Base-by-base conservation (phyloP, 2,888 invertebrate genomes). In the Leptinotarsa peninsularis region DNA sequence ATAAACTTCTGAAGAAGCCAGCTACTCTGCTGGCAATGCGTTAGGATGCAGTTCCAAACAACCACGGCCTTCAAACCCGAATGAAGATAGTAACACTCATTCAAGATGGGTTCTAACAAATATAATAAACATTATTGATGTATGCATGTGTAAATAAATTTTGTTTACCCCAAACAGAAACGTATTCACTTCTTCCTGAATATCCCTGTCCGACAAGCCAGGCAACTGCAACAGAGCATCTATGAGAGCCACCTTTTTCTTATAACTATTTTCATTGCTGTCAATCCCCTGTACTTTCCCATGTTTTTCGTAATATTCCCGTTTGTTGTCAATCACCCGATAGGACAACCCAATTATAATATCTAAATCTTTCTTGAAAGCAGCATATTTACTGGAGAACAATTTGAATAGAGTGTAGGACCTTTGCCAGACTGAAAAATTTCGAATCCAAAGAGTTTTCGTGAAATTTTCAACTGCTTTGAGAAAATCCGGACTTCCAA, bases 161-260 rank as follows among this genome's bases (percentile, higher is more conserved):
- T 23, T 15, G 4, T 14, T 84, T 80, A 89, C 89, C 79, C 89
- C 90, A 79, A 91, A 91, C 88, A 91, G 89, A 76, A 91, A 91
- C 0, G 91, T 91, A 77, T 91, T 90, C 10, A 90, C 89, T 83
- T 91, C 90, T 81, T 90, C 90, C 58, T 90, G 87, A 68, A 91
- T 88, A 72, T 91, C 90, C 10, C 85, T 81, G 74, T 89, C 88
- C 1, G 86, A 88, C 15, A 90, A 27, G 33, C 66, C 72, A 7
- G 70, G n/a, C 15, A 67, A 13, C 23, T 67, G 43, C n/a, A 71
- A 27, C 18, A 67, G 21, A 18, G 66, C 66, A n/a, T 74, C 66
- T 21, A 74, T 63, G 52, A 74, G 63, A 10, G 33, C 54, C n/a
- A 60, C 15, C 10, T 54, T 58, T 56, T 60, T 68, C 14, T 66